Percentiles rank a stretch among this genome's conserved stretches.
Conservation (phyloP, 1,140 invertebrate genomes). For the Bombus picipes region DNA sequence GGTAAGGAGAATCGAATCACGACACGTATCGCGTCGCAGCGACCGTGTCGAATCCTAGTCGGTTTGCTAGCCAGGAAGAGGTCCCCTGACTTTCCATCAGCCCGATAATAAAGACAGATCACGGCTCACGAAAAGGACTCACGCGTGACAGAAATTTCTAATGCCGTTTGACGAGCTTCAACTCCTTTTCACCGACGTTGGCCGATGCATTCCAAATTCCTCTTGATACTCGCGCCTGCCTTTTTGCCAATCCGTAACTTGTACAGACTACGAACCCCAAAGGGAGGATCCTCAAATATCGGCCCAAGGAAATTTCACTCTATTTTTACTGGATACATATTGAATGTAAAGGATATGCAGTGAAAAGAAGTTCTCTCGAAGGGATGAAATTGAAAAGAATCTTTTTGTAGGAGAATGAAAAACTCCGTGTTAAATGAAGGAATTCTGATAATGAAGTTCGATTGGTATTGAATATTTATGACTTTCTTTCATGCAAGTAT, state of each 20-base stretch:
- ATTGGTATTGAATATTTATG: neutral
- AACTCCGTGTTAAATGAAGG: neutral
- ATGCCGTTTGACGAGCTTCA: conserved; percentile 16
- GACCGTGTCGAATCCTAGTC: conserved; percentile 8
- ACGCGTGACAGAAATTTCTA: conserved; percentile 51
- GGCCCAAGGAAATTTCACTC: no score
- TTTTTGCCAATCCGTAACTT: neutral
- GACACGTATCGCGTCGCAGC: conserved; percentile 16
- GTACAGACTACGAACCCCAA: conserved; percentile 15
- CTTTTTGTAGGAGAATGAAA: neutral
- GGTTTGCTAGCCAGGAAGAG: conserved; percentile 9
- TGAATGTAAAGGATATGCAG: neutral
- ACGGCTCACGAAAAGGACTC: conserved; percentile 48
- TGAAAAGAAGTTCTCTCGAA: neutral
- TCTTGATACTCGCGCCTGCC: conserved; percentile 26
- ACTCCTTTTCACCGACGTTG: neutral
- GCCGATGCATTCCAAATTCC: conserved; percentile 36
- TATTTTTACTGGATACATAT: neutral
- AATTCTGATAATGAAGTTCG: neutral
- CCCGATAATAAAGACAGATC: conserved; percentile 64
- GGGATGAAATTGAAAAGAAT: neutral
- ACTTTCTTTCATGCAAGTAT: no score
- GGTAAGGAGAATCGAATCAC: conserved; percentile 53
- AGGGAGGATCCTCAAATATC: conserved; percentile 21
- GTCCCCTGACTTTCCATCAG: conserved; percentile 39